These are phyloP conservation scores for Diabrotica undecimpunctata DNA, from an alignment of 1,140 invertebrate genomes.

Conservation along the genomic window DNA sequence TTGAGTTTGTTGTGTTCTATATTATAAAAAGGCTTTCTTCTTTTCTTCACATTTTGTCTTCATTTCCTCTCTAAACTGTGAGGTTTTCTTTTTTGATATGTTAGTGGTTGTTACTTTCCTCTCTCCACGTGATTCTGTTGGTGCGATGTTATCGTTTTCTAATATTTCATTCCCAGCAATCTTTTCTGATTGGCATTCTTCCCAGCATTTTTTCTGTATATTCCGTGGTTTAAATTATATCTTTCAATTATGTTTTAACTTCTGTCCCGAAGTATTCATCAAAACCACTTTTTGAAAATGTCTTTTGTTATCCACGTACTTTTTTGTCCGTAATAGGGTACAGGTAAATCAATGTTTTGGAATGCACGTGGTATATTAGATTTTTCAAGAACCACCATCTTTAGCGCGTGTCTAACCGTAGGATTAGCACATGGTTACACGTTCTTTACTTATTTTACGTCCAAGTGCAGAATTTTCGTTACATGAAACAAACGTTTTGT, in stretches of 20 bases:
- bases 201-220: too few species aligned
- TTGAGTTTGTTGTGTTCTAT: too few species aligned
- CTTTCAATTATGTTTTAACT: slow-evolving; percentile 41
- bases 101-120: too few species aligned
- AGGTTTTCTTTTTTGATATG: too few species aligned
- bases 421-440: slow-evolving; percentile 43
- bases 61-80: too few species aligned
- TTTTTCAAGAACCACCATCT: slow-evolving; percentile 44
- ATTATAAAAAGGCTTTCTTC: too few species aligned
- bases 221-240: too few species aligned
- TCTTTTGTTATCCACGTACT: slow-evolving; percentile 44
- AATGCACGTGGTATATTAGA: slow-evolving; percentile 43
- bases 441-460: slow-evolving; percentile 45
- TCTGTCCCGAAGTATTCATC: slow-evolving; percentile 40
- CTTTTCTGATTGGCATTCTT: too few species aligned
- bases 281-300: slow-evolving; percentile 44
- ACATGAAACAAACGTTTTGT: slow-evolving; percentile 37
- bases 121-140: too few species aligned
- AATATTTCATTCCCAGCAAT: too few species aligned
- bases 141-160: too few species aligned
- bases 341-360: slow-evolving; percentile 36
- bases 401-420: slow-evolving; percentile 38
- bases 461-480: slow-evolving; percentile 39
- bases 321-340: slow-evolving; percentile 28
- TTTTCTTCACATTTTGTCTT: too few species aligned